Conservation (phyloP, 2,797 vertebrate species). For the Sebastes diploproa region DNA sequence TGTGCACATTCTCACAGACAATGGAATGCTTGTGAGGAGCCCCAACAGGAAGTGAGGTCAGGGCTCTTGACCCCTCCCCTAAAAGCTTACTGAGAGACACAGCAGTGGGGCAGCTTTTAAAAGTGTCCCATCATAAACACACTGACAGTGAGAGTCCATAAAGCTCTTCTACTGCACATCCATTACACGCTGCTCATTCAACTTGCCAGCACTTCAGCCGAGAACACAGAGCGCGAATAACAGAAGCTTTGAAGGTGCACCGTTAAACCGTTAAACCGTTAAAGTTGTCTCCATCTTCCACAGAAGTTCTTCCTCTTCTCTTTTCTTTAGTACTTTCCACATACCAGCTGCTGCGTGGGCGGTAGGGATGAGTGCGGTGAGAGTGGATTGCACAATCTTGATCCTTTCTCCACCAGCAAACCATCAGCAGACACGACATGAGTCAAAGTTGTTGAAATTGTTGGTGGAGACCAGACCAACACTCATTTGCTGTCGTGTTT, state of each 20-base stretch:
- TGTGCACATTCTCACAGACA: conserved; percentile 87
- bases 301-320: conserved; percentile 19
- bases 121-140: conserved; percentile 69
- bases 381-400: conserved; percentile 57
- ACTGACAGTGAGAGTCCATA: conserved; percentile 57
- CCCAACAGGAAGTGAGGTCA: conserved; percentile 87
- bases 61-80: conserved; percentile 80
- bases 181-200: conserved; percentile 25
- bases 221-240: not conserved
- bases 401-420: conserved; percentile 4
- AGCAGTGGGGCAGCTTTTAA: conserved; percentile 58
- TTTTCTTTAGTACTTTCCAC: conserved; percentile 39
- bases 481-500: not conserved
- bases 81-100: conserved; percentile 64
- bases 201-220: conserved; percentile 20
- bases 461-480: conserved; percentile 1
- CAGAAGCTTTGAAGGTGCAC: not conserved
- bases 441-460: conserved; percentile 47
- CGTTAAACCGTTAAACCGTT: not conserved
- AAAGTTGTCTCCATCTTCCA: not conserved
- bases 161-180: conserved; percentile 48
- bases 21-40: conserved; percentile 85
- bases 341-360: conserved; percentile 41
- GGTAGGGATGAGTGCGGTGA: conserved; percentile 6
- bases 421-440: conserved; percentile 32